Evolutionary conservation across 2,888 invertebrate genomes (phyloP), one percentile per base, ranked within the genome.

Genomic region (Ectemnius lituratus): DNA sequence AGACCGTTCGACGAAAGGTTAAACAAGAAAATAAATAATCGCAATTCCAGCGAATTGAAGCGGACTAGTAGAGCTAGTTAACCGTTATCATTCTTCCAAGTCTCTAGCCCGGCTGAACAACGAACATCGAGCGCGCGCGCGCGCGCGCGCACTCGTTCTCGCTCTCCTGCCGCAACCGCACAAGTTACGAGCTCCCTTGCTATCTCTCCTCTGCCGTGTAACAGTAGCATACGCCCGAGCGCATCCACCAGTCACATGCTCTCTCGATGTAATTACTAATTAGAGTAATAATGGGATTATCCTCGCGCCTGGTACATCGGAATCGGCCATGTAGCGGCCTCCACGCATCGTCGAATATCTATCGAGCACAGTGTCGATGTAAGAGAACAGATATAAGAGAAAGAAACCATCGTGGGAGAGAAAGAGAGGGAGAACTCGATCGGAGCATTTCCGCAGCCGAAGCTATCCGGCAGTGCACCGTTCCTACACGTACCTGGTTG

Each of bases 241-340:
- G 73, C 67, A 77, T 80, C 78, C 67, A 47, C 57, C 67, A 71
- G 67, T 76, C 71, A 59, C 70, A 74, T 76, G 81, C 68, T 75
- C 71, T 37, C 37, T 37, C 37, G 1, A 68, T 66, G 74, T 80
- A 79, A 80, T 83, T 80, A 75, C 79, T 82, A 81, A 86, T 86
- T 84, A 84, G 74, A 67, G 72, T 83, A 84, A 85, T 84, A 83
- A 84, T 80, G 70, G 74, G 56, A 80, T 81, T 78, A 81, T 73
- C 68, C 70, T 74, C 73, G 67, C 47, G 59, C 62, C 63, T 75
- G 70, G 71, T 37, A 6, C 74, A 79, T 75, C 60, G 72, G 61
- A 78, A 74, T 81, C 67, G 66, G 8, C 14, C n/a, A 63, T 69
- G 71, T 78, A 80, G 76, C 81, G 76, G 78, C 59, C 69, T 84